phyloP scores from a whole-genome alignment of 2,888 invertebrate genomes.

The Hypomecis atomaria region DNA sequence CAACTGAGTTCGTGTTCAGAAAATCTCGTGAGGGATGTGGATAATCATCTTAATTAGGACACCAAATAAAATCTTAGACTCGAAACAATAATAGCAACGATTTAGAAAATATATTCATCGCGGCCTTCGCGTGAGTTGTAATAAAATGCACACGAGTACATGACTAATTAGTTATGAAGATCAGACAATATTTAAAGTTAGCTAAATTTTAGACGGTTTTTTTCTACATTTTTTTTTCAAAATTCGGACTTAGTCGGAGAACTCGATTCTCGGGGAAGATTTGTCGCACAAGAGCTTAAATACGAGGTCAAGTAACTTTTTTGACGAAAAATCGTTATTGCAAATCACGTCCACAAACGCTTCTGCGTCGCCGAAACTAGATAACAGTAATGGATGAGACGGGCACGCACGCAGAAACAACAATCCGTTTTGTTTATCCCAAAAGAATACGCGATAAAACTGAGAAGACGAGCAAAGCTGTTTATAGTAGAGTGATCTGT shows the following conservation, averaged over 20 bases:
- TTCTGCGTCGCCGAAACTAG: slow-evolving; percentile 7
- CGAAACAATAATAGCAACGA: slow-evolving; percentile 29
- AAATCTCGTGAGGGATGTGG: slow-evolving; percentile 39
- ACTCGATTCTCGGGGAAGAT: too few relatives aligned
- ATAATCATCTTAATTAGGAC: slow-evolving; percentile 29
- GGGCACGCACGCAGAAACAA: slow-evolving; percentile 9
- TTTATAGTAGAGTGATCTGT: slow-evolving; percentile 47
- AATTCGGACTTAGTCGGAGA: too few relatives aligned
- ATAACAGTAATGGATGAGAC: slow-evolving; percentile 6
- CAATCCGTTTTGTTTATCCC: slow-evolving; percentile 10
- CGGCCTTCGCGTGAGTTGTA: slow-evolving; percentile 37
- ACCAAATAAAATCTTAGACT: slow-evolving; percentile 17
- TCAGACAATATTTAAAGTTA: background rate
- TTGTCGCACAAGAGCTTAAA: too few relatives aligned
- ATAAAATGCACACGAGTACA: slow-evolving; percentile 4
- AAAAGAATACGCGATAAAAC: slow-evolving; percentile 13
- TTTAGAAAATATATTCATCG: slow-evolving; percentile 23
- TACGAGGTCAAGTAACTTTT: slow-evolving; percentile 1
- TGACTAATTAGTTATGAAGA: background rate
- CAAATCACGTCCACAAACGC: slow-evolving; percentile 4
- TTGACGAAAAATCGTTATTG: background rate
- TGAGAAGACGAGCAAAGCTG: slow-evolving; percentile 42
- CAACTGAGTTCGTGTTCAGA: slow-evolving; percentile 19
- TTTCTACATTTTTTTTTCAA: too few relatives aligned
- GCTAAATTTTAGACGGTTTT: background rate